Base-by-base conservation (phyloP, 2,113 vertebrate species). In the Paracanthobrama guichenoti region DNA sequence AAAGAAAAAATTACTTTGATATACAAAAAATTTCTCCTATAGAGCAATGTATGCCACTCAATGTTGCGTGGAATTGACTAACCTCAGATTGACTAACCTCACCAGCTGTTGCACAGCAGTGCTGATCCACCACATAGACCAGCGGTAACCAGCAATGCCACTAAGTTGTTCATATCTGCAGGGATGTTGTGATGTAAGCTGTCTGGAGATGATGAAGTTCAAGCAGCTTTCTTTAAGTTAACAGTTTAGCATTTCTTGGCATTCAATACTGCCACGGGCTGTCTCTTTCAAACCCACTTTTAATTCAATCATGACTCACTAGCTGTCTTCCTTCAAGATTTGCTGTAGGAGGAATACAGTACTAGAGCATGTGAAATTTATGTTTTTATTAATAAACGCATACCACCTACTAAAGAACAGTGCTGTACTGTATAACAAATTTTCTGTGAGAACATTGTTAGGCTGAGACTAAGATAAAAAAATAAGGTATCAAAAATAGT, bases 261-360 rank as follows among this genome's bases (percentile, higher is more conserved):
- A 57, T 26, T 71, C 16, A 35, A 71, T 14, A 55, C 26, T 14
- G 20, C 62, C 26, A 31, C 42, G 20, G 44, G 44, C 48, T 82
- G 26, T 18, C 8, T 39, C 12, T 42, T 39, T 69, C 48, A 81
- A 81, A 71, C 64, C 60, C 11, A 57, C 66, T 55, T 81, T 81
- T 82, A 71, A 57, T 71, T 9, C 71, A 55, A 42, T 71, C 66
- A 57, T 82, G 80, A 71, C 48, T 82, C 79, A 81, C 79, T 22
- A 12, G 44, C 64, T 71, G 46, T 69, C 28, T 81, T 81, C 48
- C 80, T 82, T 82, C 48, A 71, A 69, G 64, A 82, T 82, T 48
- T 39, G 66, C 66, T 9, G 80, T 55, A 71, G 80, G 79, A 69
- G 79, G 64, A 82, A 71, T 66, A n/a, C 60, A 80, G 24, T 48